These are phyloP conservation scores for Brachyptera risi DNA, from an alignment of 2,888 invertebrate species.

Conservation along the genomic window DNA sequence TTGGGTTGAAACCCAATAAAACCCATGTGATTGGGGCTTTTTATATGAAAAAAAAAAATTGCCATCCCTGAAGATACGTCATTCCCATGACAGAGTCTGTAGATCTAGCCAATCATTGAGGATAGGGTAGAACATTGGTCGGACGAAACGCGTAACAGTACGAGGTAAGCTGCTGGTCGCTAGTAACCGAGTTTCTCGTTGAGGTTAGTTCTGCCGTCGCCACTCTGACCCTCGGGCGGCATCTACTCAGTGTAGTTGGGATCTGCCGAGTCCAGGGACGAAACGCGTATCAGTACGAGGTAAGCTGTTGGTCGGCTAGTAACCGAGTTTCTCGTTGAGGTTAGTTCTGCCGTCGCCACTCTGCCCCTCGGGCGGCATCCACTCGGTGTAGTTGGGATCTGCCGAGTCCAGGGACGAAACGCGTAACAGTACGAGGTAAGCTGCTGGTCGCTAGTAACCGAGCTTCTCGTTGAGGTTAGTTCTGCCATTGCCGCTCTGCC, in stretches of 20 bases:
- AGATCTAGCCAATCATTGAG: too few species aligned
- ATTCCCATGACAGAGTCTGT: too few species aligned
- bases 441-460: conserved; percentile 67
- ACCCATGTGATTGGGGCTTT: too few species aligned
- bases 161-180: too few species aligned
- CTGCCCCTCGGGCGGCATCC: conserved; percentile 73
- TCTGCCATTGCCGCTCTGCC: conserved; percentile 73
- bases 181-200: conserved; percentile 77
- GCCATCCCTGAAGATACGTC: too few species aligned
- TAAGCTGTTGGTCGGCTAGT: too few species aligned
- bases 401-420: background rate
- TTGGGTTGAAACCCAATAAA: too few species aligned
- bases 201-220: conserved; percentile 70
- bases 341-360: conserved; percentile 72
- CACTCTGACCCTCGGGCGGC: conserved; percentile 68
- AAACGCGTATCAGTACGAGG: too few species aligned
- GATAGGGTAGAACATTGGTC: too few species aligned
- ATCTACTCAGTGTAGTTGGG: conserved; percentile 56
- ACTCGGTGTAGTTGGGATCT: conserved; percentile 45
- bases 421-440: too few species aligned
- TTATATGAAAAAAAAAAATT: too few species aligned
- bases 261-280: background rate
- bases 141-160: too few species aligned
- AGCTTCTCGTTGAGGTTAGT: conserved; percentile 72
- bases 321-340: conserved; percentile 74